Evolutionary conservation across 2,113 vertebrate genomes (phyloP).

Genomic region (Caranx ignobilis): DNA sequence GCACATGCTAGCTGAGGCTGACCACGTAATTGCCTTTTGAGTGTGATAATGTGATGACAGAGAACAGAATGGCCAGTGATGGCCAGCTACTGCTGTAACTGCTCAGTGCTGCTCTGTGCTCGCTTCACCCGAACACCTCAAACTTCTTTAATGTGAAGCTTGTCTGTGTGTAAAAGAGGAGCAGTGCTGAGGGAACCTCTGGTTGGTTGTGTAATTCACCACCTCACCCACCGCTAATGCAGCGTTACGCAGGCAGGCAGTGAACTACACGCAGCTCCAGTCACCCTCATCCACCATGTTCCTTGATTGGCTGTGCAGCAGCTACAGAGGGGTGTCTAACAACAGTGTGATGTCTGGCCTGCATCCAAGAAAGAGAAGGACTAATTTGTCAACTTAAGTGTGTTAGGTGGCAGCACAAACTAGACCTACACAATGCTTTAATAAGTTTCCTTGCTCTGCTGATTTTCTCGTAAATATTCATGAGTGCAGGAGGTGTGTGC

Average conservation of each 20-base stretch:
- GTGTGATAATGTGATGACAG: constrained; percentile 23
- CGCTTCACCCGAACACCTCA: constrained; percentile 13
- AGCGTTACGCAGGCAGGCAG: constrained; percentile 15
- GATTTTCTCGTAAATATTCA: constrained; percentile 65
- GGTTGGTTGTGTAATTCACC: constrained; percentile 3
- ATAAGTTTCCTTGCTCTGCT: constrained; percentile 46
- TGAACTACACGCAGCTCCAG: constrained; percentile 31
- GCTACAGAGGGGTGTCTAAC: constrained; percentile 25
- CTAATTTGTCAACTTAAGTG: constrained; percentile 55
- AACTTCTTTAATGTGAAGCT: neutral
- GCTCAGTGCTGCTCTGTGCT: neutral
- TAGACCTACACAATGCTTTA: constrained; percentile 45
- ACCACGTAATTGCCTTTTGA: constrained; percentile 28
- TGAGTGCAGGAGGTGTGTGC: constrained; percentile 5
- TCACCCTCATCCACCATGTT: neutral
- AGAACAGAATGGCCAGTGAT: constrained; percentile 30
- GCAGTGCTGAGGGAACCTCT: neutral
- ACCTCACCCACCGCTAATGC: neutral
- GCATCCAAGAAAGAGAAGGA: constrained; percentile 34
- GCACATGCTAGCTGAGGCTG: neutral
- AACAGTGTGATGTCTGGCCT: constrained; percentile 41
- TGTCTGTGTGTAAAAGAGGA: neutral
- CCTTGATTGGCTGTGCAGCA: constrained; percentile 29
- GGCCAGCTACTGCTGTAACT: neutral
- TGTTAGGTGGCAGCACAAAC: constrained; percentile 31